Evolutionary conservation across 2,888 invertebrate genomes (phyloP).

Genomic region (Scelioninae gen. 1): DNA sequence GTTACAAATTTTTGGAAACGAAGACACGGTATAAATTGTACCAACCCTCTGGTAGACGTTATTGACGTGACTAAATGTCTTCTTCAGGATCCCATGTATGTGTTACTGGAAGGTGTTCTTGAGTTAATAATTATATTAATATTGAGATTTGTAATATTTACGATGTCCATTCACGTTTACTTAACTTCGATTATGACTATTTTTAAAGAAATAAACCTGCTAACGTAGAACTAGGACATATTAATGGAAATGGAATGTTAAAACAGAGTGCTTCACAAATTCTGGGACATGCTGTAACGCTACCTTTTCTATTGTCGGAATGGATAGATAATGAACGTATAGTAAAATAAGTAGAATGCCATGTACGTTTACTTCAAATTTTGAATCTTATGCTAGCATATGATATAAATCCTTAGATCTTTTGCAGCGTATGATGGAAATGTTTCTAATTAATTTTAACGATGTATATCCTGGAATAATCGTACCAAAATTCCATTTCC

Average conservation of each 20-base stretch:
- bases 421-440: constrained; percentile 70
- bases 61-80: constrained; percentile 4
- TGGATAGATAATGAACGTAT: background rate
- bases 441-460: constrained; percentile 55
- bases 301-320: constrained; percentile 17
- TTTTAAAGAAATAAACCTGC: constrained; percentile 63
- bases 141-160: background rate
- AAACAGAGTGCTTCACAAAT: constrained; percentile 60
- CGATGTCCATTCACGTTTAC: constrained; percentile 13
- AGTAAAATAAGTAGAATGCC: background rate
- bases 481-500: constrained; percentile 69
- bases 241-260: constrained; percentile 21
- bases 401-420: constrained; percentile 42
- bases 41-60: background rate
- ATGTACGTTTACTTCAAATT: constrained; percentile 23
- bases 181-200: constrained; percentile 52
- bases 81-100: constrained; percentile 2
- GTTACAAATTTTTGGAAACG: constrained; percentile 29
- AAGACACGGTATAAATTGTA: constrained; percentile 6
- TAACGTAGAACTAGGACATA: constrained; percentile 12
- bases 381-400: too few relatives aligned
- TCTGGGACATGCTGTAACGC: background rate
- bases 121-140: background rate
- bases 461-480: constrained; percentile 58
- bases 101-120: constrained; percentile 8